A percentile compares a stretch with the other conserved stretches of the same genome.
These are phyloP conservation scores for Polymixis lichenea DNA, from an alignment of 2,888 invertebrate species.

Conservation along the genomic window DNA sequence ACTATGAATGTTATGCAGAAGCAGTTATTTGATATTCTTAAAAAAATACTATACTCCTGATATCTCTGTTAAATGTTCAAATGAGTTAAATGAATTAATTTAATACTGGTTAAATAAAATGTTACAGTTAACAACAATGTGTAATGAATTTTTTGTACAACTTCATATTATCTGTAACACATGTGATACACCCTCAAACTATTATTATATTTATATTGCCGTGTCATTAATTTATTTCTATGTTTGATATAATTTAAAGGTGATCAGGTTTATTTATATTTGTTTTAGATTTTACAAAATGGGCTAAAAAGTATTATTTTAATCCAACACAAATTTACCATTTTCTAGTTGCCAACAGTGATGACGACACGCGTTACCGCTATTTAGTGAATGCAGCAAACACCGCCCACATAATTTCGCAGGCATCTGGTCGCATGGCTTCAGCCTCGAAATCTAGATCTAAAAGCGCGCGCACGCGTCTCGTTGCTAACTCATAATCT, in stretches of 20 bases:
- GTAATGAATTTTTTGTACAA: slow-evolving; percentile 64
- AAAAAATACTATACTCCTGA: slow-evolving; percentile 36
- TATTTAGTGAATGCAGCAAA: slow-evolving; percentile 99
- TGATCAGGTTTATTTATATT: slow-evolving; percentile 57
- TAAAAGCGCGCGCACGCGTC: slow-evolving; percentile 98
- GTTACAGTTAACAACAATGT: slow-evolving; percentile 38
- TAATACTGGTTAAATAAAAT: slow-evolving; percentile 68
- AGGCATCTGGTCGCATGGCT: slow-evolving; percentile 96
- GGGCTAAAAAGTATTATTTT: slow-evolving; percentile 62
- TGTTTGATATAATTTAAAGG: slow-evolving; percentile 42
- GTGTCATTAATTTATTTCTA: slow-evolving; percentile 38
- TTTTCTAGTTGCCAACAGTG: slow-evolving; percentile 68
- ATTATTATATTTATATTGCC: slow-evolving; percentile 34
- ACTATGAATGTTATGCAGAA: slow-evolving; percentile 40
- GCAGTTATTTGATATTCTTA: slow-evolving; percentile 25
- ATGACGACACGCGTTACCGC: slow-evolving; percentile 80
- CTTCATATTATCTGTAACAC: slow-evolving; percentile 43
- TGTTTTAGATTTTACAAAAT: slow-evolving; percentile 64
- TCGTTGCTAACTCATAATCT: slow-evolving; percentile 99
- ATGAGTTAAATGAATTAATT: slow-evolving; percentile 64
- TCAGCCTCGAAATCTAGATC: slow-evolving; percentile 99
- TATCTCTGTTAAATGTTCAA: slow-evolving; percentile 24
- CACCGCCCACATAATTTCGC: slow-evolving; percentile 99
- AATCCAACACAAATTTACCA: slow-evolving; percentile 66
- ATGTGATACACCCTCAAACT: slow-evolving; percentile 34